These are phyloP conservation scores for Bedellia somnulentella DNA, from an alignment of 2,888 invertebrate genomes.

Conservation along the genomic window DNA sequence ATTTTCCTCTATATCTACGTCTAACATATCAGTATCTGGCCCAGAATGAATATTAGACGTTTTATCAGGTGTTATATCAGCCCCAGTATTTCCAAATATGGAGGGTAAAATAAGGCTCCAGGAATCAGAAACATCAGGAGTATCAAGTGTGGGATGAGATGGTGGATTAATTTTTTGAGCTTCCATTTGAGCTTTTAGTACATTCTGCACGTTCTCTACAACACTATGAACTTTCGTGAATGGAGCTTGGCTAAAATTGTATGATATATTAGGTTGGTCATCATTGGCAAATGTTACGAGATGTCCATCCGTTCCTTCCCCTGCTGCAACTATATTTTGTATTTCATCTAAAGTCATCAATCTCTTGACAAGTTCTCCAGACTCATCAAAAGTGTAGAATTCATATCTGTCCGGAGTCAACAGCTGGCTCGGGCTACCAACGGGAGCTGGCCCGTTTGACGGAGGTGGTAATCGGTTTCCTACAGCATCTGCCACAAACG, in stretches of 20 bases:
- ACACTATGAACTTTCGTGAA: constrained; percentile 76
- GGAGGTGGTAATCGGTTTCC: constrained; percentile 70
- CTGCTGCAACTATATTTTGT: constrained; percentile 81
- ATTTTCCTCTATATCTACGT: constrained; percentile 23
- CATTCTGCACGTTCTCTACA: constrained; percentile 80
- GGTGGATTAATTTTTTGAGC: constrained; percentile 53
- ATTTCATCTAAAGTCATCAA: constrained; percentile 85
- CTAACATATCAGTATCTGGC: constrained; percentile 46
- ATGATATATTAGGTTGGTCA: constrained; percentile 42
- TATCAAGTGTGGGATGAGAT: constrained; percentile 60
- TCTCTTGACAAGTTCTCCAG: constrained; percentile 78
- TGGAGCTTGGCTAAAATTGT: constrained; percentile 56
- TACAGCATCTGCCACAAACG: constrained; percentile 68
- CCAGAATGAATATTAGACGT: constrained; percentile 29
- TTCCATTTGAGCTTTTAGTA: constrained; percentile 78
- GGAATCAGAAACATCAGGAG: constrained; percentile 72
- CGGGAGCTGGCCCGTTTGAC: constrained; percentile 57
- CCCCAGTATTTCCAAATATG: constrained; percentile 72
- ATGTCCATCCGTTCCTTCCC: constrained; percentile 67
- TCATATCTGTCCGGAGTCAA: constrained; percentile 83
- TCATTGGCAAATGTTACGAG: constrained; percentile 52
- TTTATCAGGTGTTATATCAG: constrained; percentile 61
- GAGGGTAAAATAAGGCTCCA: constrained; percentile 84
- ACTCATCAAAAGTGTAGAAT: constrained; percentile 84
- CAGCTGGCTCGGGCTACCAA: constrained; percentile 79